phyloP scores from a whole-genome alignment of 2,113 vertebrate genomes.

The Ciconia stormi region DNA sequence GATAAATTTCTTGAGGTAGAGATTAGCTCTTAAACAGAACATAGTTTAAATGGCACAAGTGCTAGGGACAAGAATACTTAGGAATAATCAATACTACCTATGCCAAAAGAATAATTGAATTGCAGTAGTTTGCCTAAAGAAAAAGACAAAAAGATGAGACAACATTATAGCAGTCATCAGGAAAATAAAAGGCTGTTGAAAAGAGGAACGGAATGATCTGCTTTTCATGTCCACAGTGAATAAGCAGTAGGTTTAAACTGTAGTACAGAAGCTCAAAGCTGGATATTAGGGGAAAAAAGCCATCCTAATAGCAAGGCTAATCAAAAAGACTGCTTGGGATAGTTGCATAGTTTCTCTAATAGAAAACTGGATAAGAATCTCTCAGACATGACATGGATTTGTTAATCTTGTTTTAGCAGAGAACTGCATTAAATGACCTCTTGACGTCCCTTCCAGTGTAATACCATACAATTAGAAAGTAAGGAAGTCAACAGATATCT shows the following conservation, averaged over 20 bases:
- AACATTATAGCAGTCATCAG: neutral
- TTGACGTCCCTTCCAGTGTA: neutral
- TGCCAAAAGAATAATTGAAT: conserved; percentile 51
- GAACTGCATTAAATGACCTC: neutral
- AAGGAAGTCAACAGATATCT: neutral
- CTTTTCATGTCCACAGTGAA: neutral
- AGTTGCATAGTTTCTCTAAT: neutral
- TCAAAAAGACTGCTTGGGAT: neutral
- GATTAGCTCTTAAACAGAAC: neutral
- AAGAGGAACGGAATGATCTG: neutral
- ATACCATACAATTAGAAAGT: neutral
- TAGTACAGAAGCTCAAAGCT: neutral
- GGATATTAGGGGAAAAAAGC: neutral
- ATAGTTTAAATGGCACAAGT: neutral
- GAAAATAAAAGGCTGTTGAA: conserved; percentile 28
- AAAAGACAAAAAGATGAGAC: neutral
- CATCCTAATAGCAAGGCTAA: neutral
- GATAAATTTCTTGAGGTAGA: neutral
- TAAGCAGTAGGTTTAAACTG: neutral
- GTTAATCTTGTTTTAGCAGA: neutral
- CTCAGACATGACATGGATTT: neutral
- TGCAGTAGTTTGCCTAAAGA: conserved; percentile 38
- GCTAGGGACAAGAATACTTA: neutral
- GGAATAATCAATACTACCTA: conserved; percentile 44
- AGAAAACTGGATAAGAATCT: neutral